Evolutionary conservation across 2,797 vertebrate genomes (phyloP).

Genomic region (Champsocephalus gunnari): DNA sequence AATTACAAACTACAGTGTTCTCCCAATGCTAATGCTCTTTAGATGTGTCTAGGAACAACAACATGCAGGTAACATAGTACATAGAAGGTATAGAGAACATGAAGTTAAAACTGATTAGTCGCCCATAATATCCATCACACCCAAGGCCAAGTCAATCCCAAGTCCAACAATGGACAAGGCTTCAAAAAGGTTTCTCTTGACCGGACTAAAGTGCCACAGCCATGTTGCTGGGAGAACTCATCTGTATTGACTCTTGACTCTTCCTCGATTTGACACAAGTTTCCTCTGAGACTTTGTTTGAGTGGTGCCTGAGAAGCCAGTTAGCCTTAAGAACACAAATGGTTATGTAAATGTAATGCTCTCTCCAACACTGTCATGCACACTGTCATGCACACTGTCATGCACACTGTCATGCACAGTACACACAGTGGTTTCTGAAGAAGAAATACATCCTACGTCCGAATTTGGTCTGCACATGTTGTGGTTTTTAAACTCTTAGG

Average conservation of each 20-base stretch:
- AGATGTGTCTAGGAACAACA: no score
- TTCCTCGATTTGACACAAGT: slow-evolving; percentile 3
- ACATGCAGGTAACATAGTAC: no score
- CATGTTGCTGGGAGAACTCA: background rate
- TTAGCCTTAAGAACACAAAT: background rate
- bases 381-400: no score
- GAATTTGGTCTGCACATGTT: background rate
- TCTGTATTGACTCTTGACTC: background rate
- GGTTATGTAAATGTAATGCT: background rate
- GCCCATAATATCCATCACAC: no score
- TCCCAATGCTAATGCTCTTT: no score
- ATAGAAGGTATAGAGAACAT: no score
- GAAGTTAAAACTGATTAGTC: no score
- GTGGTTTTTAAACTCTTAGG: background rate
- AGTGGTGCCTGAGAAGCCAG: slow-evolving; percentile 1
- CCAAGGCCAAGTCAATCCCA: no score
- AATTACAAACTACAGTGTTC: no score
- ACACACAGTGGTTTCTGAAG: background rate
- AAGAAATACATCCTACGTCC: background rate
- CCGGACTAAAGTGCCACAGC: no score
- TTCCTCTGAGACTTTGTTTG: background rate
- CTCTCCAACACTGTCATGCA: background rate
- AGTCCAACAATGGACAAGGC: no score
- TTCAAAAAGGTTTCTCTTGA: no score
- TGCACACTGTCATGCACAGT: background rate